phyloP scores from a whole-genome alignment of 2,888 invertebrate genomes.

The Isotomurus palustris region DNA sequence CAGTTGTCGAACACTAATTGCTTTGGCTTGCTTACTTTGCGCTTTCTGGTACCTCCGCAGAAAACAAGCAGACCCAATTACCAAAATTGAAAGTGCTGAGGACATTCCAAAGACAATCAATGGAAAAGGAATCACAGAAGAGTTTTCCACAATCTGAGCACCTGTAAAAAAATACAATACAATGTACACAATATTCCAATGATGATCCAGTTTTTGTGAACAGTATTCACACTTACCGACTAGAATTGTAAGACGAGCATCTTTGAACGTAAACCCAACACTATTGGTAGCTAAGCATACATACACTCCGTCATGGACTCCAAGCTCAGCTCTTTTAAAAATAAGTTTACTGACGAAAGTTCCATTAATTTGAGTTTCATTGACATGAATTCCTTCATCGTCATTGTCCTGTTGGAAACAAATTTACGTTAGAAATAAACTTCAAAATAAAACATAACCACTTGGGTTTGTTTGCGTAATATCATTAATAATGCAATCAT shows the following conservation, averaged over 20 bases:
- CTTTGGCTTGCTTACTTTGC: slow-evolving; percentile 34
- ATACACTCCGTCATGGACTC: slow-evolving; percentile 40
- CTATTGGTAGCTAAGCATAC: slow-evolving; percentile 44
- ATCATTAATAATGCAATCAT: no score
- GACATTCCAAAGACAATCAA: slow-evolving; percentile 42
- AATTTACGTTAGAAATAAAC: no score
- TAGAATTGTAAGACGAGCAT: slow-evolving; percentile 41
- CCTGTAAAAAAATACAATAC: slow-evolving; percentile 23
- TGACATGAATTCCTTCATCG: slow-evolving; percentile 42
- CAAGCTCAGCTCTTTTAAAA: slow-evolving; percentile 34
- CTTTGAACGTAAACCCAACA: slow-evolving; percentile 43
- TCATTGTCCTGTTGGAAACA: slow-evolving; percentile 39
- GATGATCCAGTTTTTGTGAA: background rate
- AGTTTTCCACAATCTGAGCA: slow-evolving; percentile 37
- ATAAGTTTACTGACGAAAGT: slow-evolving; percentile 43
- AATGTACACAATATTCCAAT: no score
- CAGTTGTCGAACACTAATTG: slow-evolving; percentile 33
- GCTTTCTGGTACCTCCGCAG: slow-evolving; percentile 37
- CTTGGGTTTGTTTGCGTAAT: no score
- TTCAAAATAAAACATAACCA: no score
- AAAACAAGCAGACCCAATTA: slow-evolving; percentile 39
- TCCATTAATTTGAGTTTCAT: slow-evolving; percentile 44
- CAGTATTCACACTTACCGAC: slow-evolving; percentile 39
- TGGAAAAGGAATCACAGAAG: slow-evolving; percentile 38
- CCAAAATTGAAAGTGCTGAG: slow-evolving; percentile 37